Conservation (phyloP, 2,113 vertebrate species). For the Halichoerus grypus region DNA sequence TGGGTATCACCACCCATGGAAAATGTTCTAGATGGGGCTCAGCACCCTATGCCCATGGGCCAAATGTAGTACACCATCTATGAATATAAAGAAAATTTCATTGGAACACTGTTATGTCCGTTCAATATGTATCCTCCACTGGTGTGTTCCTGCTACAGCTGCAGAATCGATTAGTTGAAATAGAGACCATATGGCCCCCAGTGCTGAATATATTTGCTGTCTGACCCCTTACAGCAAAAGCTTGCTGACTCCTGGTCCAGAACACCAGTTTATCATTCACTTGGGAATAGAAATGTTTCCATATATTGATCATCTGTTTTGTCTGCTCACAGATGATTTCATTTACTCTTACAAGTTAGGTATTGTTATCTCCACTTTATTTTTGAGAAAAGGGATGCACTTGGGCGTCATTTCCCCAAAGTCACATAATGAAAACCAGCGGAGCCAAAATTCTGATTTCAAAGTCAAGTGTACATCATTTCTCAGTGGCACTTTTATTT, state of each 20-base stretch:
- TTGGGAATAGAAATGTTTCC: not conserved
- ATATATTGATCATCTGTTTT: not conserved
- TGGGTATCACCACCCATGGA: fast-evolving
- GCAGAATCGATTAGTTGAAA: not conserved
- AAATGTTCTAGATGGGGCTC: not conserved
- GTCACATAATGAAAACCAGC: not conserved
- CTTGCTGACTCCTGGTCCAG: not conserved
- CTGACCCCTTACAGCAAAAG: not conserved
- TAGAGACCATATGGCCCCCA: not conserved
- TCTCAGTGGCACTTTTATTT: not conserved
- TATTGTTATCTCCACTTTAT: too few relatives aligned
- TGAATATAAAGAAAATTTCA: not conserved
- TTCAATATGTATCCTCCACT: not conserved
- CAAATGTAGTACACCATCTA: fast-evolving
- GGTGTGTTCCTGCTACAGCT: not conserved
- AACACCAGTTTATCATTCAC: not conserved
- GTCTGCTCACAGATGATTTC: not conserved
- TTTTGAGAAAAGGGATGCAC: not conserved
- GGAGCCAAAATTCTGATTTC: not conserved
- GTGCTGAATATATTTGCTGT: not conserved
- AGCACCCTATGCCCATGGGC: fast-evolving
- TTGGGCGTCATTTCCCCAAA: not conserved
- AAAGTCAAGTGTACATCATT: not conserved
- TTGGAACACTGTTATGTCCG: fast-evolving
- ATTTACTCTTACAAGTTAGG: not conserved